These are phyloP conservation scores for Microplitis mediator DNA, from an alignment of 1,140 invertebrate species.

Conservation along the genomic window DNA sequence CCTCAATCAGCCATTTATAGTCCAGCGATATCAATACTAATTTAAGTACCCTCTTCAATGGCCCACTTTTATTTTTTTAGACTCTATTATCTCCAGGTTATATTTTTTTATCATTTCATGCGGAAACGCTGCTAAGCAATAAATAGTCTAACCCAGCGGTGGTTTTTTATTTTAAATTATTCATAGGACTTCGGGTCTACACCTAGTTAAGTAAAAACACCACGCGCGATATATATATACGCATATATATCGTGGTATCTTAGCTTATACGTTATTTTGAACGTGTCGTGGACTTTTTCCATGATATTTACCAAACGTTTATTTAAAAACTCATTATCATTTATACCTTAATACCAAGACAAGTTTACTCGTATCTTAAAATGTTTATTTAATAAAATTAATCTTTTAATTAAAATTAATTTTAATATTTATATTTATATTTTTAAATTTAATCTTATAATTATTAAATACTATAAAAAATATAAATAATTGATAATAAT, in stretches of 20 bases:
- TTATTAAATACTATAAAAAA: background rate
- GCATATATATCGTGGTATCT: slow-evolving; percentile 17
- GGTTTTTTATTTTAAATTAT: slow-evolving; percentile 36
- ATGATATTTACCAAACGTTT: background rate
- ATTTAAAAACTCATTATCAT: background rate
- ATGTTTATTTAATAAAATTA: no score
- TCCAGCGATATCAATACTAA: slow-evolving; percentile 36
- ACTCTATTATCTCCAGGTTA: slow-evolving; percentile 40
- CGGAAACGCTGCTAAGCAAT: slow-evolving; percentile 46
- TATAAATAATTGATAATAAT: background rate
- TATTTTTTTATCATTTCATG: slow-evolving; percentile 38
- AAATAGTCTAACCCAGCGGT: slow-evolving; percentile 17
- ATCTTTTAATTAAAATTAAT: slow-evolving; percentile 3
- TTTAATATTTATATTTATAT: slow-evolving; percentile 13
- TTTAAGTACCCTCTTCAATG: slow-evolving; percentile 30
- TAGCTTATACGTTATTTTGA: background rate
- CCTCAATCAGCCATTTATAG: slow-evolving; percentile 44
- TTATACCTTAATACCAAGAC: no score
- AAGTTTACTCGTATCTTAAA: no score
- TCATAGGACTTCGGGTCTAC: slow-evolving; percentile 36
- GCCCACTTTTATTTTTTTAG: slow-evolving; percentile 40
- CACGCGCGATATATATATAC: background rate
- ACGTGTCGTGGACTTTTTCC: background rate
- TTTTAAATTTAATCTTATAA: background rate
- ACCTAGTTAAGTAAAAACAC: slow-evolving; percentile 30